Conservation (phyloP, 2,113 vertebrate species). For the Hiodon tergisus region DNA sequence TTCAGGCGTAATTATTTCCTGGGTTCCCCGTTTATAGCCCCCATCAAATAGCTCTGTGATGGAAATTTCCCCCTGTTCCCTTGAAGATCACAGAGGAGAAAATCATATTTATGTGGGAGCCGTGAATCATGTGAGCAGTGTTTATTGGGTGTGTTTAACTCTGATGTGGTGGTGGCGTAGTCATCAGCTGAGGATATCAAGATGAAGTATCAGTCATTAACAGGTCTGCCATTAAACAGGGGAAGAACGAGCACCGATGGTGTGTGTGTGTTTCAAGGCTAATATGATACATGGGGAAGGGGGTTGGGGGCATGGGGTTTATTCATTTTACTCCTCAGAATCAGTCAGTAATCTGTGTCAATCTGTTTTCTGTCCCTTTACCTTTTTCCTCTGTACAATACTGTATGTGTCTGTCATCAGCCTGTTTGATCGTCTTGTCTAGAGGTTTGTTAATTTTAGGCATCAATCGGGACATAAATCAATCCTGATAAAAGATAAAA, state of each 20-base stretch:
- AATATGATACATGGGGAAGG: background rate
- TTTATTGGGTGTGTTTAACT: background rate
- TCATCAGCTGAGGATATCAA: background rate
- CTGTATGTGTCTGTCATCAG: conserved; percentile 27
- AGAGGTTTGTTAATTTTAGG: too few species aligned
- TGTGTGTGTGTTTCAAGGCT: background rate
- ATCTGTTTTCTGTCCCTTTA: conserved; percentile 3
- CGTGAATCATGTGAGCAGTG: background rate
- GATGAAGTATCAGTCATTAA: background rate
- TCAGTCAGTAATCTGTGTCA: conserved; percentile 1
- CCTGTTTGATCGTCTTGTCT: conserved; percentile 12
- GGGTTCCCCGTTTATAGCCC: background rate
- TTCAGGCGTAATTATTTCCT: background rate
- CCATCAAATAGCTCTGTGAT: background rate
- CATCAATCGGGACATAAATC: too few species aligned
- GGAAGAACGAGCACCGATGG: too few species aligned
- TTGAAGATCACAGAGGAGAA: background rate
- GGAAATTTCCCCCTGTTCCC: background rate
- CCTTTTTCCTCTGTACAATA: conserved; percentile 16
- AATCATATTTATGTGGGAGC: background rate
- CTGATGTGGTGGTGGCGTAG: background rate
- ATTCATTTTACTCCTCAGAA: background rate
- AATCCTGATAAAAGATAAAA: too few species aligned
- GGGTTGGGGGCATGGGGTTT: background rate
- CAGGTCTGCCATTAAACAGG: background rate